These are phyloP conservation scores for Danio rerio DNA, from an alignment of 2,113 vertebrate species.

Conservation along the genomic window GRCz12tu NC_133196.1:23595501-23596000, in stretches of 20 bases:
- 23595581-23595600: background rate
- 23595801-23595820: conserved; percentile 87
- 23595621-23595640: conserved; percentile 98
- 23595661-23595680: conserved; percentile 92
- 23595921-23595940: conserved; percentile 91
- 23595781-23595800: background rate
- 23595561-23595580: background rate
- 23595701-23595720: conserved; percentile 99
- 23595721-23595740: conserved; percentile 98
- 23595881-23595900: conserved; percentile 97
- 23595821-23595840: conserved; percentile 96
- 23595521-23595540: background rate
- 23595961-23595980: background rate
- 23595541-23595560: background rate
- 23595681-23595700: conserved; percentile 96
- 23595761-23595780: background rate
- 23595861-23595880: conserved; percentile 98
- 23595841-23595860: conserved; percentile 96
- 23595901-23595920: conserved; percentile 98
- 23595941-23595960: background rate
- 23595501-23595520: background rate
- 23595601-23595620: conserved; percentile 90
- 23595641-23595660: conserved; percentile 99
- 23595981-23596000: too few relatives aligned
- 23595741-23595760: conserved; percentile 61